These are phyloP conservation scores for Bombus sibiricus DNA, from an alignment of 1,140 invertebrate species.

Conservation along the genomic window DNA sequence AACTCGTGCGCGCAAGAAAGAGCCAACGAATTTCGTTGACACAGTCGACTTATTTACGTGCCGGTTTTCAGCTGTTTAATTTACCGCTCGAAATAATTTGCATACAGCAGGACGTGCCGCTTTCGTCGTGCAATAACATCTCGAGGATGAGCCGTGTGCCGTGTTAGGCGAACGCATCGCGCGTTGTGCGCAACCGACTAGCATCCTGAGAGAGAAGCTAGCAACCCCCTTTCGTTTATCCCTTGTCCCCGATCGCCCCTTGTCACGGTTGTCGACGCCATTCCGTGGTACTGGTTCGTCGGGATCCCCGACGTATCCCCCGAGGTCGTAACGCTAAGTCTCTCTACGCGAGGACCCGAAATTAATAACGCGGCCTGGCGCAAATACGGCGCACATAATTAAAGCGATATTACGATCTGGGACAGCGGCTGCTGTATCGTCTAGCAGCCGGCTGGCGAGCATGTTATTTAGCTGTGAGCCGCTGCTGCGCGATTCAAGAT, in stretches of 20 bases:
- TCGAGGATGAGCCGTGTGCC: slow-evolving; percentile 75
- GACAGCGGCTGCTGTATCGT: slow-evolving; percentile 56
- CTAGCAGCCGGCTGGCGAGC: slow-evolving; percentile 39
- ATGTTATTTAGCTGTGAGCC: slow-evolving; percentile 56
- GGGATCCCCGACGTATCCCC: slow-evolving; percentile 61
- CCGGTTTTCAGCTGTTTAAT: slow-evolving; percentile 73
- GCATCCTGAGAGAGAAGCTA: slow-evolving; percentile 23
- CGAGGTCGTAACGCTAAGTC: slow-evolving; percentile 72
- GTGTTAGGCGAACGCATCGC: slow-evolving; percentile 62
- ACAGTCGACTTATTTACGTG: slow-evolving; percentile 27
- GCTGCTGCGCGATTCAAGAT: neutral
- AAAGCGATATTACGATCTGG: slow-evolving; percentile 75
- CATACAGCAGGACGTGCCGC: slow-evolving; percentile 57
- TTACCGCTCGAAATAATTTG: slow-evolving; percentile 79
- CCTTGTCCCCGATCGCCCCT: neutral
- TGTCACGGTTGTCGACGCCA: slow-evolving; percentile 41
- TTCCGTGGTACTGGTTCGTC: slow-evolving; percentile 35
- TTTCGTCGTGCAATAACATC: slow-evolving; percentile 75
- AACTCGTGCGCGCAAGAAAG: too few species aligned
- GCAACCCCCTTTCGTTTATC: too few species aligned
- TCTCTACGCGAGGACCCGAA: slow-evolving; percentile 71
- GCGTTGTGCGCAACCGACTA: slow-evolving; percentile 34
- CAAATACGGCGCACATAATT: slow-evolving; percentile 77
- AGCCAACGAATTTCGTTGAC: too few species aligned
- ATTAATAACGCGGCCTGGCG: slow-evolving; percentile 76